These are phyloP conservation scores for Lasioglossum oenotherae DNA, from an alignment of 2,888 invertebrate species.

Conservation along the genomic window DNA sequence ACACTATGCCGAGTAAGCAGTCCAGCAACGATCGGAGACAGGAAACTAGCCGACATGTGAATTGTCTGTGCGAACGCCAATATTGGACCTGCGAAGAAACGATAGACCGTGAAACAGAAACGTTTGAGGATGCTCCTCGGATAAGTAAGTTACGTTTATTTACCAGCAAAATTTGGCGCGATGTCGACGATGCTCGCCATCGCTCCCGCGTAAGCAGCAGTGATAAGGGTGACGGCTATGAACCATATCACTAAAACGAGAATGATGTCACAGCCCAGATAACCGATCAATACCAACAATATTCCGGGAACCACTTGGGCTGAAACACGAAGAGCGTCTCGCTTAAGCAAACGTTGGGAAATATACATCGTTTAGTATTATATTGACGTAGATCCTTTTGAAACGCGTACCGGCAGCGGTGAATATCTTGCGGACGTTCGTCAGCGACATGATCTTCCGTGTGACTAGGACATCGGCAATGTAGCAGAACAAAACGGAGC, in stretches of 20 bases:
- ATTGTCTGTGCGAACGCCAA: slow-evolving; percentile 91
- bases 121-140: background rate
- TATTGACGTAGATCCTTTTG: no score
- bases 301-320: slow-evolving; percentile 90
- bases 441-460: slow-evolving; percentile 86
- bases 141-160: slow-evolving; percentile 36
- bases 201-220: slow-evolving; percentile 90
- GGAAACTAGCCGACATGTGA: slow-evolving; percentile 90
- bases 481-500: slow-evolving; percentile 90
- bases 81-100: slow-evolving; percentile 85
- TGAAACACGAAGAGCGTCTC: slow-evolving; percentile 64
- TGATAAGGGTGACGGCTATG: slow-evolving; percentile 89
- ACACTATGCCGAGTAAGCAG: slow-evolving; percentile 87
- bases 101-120: background rate
- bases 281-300: slow-evolving; percentile 87
- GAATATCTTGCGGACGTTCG: slow-evolving; percentile 89
- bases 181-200: slow-evolving; percentile 92
- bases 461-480: slow-evolving; percentile 88
- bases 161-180: slow-evolving; percentile 91
- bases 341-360: background rate
- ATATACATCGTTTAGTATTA: no score
- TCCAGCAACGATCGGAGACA: slow-evolving; percentile 89
- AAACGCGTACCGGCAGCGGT: slow-evolving; percentile 86
- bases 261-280: slow-evolving; percentile 87
- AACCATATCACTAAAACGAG: slow-evolving; percentile 88